These are phyloP conservation scores for Lochmaea capreae DNA, from an alignment of 2,888 invertebrate species.

Conservation along the genomic window DNA sequence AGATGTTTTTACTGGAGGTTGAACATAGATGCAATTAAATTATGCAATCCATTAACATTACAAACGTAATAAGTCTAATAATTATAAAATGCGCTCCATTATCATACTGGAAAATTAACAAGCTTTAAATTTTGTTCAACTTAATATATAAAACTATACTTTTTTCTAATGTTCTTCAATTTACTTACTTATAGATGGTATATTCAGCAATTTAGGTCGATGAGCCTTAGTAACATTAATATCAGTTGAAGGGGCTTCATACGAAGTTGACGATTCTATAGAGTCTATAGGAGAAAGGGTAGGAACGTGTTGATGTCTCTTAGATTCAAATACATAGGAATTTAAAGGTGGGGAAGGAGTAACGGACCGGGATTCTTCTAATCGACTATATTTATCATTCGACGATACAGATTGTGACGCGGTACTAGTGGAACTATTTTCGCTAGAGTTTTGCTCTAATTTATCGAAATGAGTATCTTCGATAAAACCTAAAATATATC, in stretches of 20 bases:
- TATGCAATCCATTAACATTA: too few relatives aligned
- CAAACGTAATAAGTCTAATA: too few relatives aligned
- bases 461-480: conserved; percentile 43
- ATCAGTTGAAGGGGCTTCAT: conserved; percentile 54
- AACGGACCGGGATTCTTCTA: conserved; percentile 82
- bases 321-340: conserved; percentile 50
- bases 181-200: conserved; percentile 58
- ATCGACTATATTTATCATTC: conserved; percentile 73
- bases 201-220: conserved; percentile 64
- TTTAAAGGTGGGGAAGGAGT: conserved; percentile 74
- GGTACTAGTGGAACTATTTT: conserved; percentile 39
- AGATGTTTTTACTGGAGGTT: too few relatives aligned
- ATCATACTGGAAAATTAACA: too few relatives aligned
- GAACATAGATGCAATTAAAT: too few relatives aligned
- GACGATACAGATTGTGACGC: conserved; percentile 39
- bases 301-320: conserved; percentile 66
- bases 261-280: conserved; percentile 69
- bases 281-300: conserved; percentile 69
- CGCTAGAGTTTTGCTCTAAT: conserved; percentile 37
- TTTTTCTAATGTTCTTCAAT: background rate
- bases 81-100: too few relatives aligned
- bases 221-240: background rate
- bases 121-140: too few relatives aligned
- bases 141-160: too few relatives aligned
- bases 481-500: conserved; percentile 38